Conservation (phyloP, 2,113 vertebrate genomes). For the Pachypanchax playfairii region DNA sequence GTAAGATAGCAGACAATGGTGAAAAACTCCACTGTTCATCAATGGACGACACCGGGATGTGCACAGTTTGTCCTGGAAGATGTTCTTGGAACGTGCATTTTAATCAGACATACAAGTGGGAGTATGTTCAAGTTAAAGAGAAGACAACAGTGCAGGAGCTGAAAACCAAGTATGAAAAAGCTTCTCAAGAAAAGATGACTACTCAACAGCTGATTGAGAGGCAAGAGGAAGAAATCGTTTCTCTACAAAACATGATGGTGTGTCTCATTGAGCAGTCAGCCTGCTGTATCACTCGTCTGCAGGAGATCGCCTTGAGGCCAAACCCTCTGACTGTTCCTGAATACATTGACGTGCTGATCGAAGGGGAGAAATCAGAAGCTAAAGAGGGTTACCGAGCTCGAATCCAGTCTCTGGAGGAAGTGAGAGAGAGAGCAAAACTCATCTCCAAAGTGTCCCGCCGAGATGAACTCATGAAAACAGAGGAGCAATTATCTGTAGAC, state of each 20-base stretch:
- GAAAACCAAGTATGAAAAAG: constrained; percentile 36
- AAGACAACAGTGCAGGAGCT: constrained; percentile 35
- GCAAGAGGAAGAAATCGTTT: constrained; percentile 37
- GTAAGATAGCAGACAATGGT: constrained; percentile 20
- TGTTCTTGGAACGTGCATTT: constrained; percentile 40
- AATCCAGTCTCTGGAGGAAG: constrained; percentile 36
- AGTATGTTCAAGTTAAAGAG: constrained; percentile 34
- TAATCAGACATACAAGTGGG: constrained; percentile 46
- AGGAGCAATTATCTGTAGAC: not conserved
- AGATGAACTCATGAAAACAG: not conserved
- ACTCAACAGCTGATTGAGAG: constrained; percentile 30
- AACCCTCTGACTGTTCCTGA: constrained; percentile 56
- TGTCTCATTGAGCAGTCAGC: constrained; percentile 35
- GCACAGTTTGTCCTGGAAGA: constrained; percentile 51
- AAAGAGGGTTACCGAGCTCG: constrained; percentile 39
- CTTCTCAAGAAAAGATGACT: constrained; percentile 23
- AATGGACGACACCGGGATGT: constrained; percentile 18
- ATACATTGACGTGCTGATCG: constrained; percentile 63
- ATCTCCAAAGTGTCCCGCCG: constrained; percentile 31
- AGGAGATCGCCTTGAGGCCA: constrained; percentile 61
- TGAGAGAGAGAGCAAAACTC: constrained; percentile 32
- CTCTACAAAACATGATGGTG: constrained; percentile 15
- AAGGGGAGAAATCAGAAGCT: constrained; percentile 50
- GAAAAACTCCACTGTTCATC: constrained; percentile 22
- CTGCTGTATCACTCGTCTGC: constrained; percentile 42